Evolutionary conservation across 2,113 vertebrate species (phyloP).

Genomic region (Strix uralensis): DNA sequence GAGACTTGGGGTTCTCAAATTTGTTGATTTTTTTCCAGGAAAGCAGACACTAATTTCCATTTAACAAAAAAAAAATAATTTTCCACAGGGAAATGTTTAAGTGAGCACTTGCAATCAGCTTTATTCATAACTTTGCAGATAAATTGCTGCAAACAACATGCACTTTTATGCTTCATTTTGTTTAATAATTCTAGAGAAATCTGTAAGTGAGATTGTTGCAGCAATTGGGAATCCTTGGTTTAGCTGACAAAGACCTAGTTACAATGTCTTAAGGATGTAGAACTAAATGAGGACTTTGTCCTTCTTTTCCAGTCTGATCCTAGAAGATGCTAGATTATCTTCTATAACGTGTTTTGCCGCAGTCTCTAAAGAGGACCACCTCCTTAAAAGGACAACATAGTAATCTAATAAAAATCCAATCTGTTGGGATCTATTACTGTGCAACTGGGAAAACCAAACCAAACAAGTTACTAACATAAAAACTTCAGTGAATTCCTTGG

Average conservation of each 20-base stretch:
- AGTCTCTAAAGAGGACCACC: not conserved
- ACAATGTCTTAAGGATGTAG: not conserved
- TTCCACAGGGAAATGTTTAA: not conserved
- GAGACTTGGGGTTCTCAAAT: not conserved
- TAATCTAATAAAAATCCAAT: constrained; percentile 60
- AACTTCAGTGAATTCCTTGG: constrained; percentile 29
- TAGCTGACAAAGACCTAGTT: not conserved
- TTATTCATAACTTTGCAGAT: not conserved
- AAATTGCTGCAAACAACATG: not conserved
- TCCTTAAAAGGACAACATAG: constrained; percentile 5
- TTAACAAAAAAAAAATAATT: not conserved
- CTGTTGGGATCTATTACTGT: constrained; percentile 39
- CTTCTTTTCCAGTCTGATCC: not conserved
- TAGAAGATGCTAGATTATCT: constrained; percentile 13
- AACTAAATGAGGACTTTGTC: constrained; percentile 26
- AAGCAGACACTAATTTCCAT: not conserved
- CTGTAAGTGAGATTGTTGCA: not conserved
- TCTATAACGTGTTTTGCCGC: not conserved
- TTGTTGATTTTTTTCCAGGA: not conserved
- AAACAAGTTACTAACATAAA: constrained; percentile 32
- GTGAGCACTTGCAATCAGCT: not conserved
- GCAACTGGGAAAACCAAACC: constrained; percentile 33
- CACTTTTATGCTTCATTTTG: not conserved
- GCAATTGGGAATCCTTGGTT: not conserved
- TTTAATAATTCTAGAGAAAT: not conserved